These are phyloP conservation scores for Isaurus tuberculatus DNA, from an alignment of 92 coral and sea anemone genomes.

Conservation along the genomic window DNA sequence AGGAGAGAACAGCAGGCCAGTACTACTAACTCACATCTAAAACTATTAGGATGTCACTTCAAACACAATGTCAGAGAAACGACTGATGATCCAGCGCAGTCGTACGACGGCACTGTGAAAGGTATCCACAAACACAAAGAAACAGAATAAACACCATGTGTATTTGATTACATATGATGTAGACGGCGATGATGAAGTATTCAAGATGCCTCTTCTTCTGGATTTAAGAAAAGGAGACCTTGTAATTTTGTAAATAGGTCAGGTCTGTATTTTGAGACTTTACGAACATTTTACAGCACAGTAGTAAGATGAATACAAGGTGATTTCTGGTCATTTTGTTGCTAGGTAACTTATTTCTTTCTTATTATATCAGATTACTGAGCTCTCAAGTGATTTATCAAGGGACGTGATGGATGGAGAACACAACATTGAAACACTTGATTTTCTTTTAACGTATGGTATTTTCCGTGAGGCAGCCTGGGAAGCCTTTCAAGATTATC, in stretches of 20 bases:
- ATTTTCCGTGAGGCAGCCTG: not conserved
- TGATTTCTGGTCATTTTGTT: not conserved
- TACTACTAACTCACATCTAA: not conserved
- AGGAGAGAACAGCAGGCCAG: constrained; percentile 14
- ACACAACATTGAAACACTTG: not conserved
- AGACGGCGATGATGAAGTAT: constrained; percentile 8
- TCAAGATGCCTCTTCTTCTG: constrained; percentile 25
- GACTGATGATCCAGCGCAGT: not conserved
- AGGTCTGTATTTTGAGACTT: not conserved
- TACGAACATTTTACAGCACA: not conserved
- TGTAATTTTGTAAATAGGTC: constrained; percentile 14
- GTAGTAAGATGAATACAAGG: not conserved
- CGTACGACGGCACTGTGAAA: constrained; percentile 16
- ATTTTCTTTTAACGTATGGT: not conserved
- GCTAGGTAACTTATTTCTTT: no score
- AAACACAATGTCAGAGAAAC: constrained; percentile 12
- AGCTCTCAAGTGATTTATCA: not conserved
- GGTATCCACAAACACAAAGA: constrained; percentile 11
- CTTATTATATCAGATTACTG: not conserved
- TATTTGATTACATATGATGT: constrained; percentile 10
- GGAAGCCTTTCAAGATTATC: not conserved
- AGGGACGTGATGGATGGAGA: not conserved
- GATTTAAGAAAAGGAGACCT: not conserved
- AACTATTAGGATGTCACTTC: not conserved
- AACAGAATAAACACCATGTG: constrained; percentile 7